Evolutionary conservation across 2,888 invertebrate species (phyloP).

Genomic region (Cephonodes hylas): DNA sequence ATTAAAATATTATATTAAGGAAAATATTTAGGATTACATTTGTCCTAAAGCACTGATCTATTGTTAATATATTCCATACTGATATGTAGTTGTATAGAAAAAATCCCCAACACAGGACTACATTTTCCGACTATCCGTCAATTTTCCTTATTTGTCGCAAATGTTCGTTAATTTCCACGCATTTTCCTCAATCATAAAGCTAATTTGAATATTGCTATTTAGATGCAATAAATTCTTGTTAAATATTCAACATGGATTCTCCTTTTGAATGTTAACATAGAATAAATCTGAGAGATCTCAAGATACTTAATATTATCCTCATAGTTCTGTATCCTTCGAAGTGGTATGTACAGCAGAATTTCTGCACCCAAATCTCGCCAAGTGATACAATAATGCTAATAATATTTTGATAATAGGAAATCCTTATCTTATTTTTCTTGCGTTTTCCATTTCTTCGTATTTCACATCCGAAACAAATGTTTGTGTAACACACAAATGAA

Average conservation of each 20-base stretch:
- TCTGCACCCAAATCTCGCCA: too few relatives aligned
- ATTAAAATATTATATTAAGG: too few relatives aligned
- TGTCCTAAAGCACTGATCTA: background rate
- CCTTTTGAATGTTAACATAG: background rate
- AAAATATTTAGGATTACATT: background rate
- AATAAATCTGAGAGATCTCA: background rate
- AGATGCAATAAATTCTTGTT: background rate
- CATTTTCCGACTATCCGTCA: background rate
- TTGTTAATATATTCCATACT: background rate
- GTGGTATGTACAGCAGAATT: too few relatives aligned
- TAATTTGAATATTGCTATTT: background rate
- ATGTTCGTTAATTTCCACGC: background rate
- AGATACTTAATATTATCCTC: background rate
- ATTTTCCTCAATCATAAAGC: constrained; percentile 3
- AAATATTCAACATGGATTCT: background rate
- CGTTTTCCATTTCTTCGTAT: background rate
- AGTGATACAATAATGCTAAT: too few relatives aligned
- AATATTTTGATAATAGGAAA: too few relatives aligned
- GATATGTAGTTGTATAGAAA: background rate
- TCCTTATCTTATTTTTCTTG: too few relatives aligned
- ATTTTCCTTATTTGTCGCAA: background rate
- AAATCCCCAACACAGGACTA: background rate
- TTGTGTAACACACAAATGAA: background rate
- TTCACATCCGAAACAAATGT: background rate
- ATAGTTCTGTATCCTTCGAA: too few relatives aligned